Evolutionary conservation across 2,113 vertebrate genomes (phyloP).

Genomic region (Pterocles gutturalis): DNA sequence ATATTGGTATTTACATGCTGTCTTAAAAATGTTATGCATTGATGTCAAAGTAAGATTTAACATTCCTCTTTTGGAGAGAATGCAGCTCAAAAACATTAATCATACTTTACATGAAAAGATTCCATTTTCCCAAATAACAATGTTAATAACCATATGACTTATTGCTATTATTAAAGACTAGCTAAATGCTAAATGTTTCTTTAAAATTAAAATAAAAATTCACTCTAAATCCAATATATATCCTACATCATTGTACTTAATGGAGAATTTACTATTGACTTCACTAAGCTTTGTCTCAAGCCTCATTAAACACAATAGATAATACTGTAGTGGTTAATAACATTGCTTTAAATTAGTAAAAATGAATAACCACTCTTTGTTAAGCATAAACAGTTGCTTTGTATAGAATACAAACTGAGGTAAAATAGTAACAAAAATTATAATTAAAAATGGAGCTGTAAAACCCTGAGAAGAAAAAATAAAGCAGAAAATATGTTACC

Average conservation of each 20-base stretch:
- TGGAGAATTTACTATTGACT: background rate
- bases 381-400: background rate
- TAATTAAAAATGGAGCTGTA: background rate
- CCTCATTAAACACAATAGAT: slow-evolving; percentile 19
- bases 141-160: background rate
- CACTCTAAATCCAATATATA: background rate
- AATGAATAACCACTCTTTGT: background rate
- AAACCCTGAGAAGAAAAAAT: background rate
- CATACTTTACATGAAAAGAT: background rate
- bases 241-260: background rate
- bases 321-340: background rate
- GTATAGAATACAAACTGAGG: background rate
- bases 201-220: background rate
- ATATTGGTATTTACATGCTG: background rate
- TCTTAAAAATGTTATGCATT: background rate
- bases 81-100: background rate
- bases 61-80: background rate
- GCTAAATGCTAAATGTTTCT: background rate
- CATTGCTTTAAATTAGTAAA: background rate
- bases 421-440: background rate
- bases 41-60: background rate
- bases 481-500: background rate
- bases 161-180: background rate
- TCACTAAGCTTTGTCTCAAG: slow-evolving; percentile 6
- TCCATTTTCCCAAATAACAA: background rate